Evolutionary conservation across 1,140 invertebrate species (phyloP).

Genomic region (Ceratina japonica): DNA sequence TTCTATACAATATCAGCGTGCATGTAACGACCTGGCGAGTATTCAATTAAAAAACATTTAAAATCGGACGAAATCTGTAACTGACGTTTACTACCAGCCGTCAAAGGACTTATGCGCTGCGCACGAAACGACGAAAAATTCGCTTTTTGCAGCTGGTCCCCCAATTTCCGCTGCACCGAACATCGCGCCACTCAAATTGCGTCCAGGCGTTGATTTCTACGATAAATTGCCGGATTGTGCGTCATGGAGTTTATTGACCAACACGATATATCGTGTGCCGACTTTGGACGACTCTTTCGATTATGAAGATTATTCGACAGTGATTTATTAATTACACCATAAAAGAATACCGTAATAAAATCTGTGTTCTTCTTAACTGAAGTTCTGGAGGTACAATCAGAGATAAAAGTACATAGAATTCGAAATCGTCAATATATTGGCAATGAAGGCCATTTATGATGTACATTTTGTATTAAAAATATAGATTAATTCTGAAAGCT

Average conservation of each 20-base stretch:
- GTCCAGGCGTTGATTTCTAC: constrained; percentile 24
- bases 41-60: background rate
- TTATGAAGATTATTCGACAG: background rate
- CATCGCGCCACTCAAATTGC: constrained; percentile 14
- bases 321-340: background rate
- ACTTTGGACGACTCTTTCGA: background rate
- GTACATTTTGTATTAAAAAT: too few species aligned
- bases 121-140: constrained; percentile 8
- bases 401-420: too few species aligned
- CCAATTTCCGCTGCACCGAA: constrained; percentile 34
- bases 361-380: too few species aligned
- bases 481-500: too few species aligned
- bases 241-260: constrained; percentile 16
- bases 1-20: background rate
- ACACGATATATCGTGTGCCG: background rate
- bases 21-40: background rate
- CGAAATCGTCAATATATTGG: too few species aligned
- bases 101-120: background rate
- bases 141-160: background rate
- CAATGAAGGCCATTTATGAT: too few species aligned
- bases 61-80: background rate
- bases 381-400: too few species aligned
- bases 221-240: constrained; percentile 23
- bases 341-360: background rate
- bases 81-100: background rate